Percentiles rank a stretch among this genome's conserved stretches.
Evolutionary conservation across 2,113 vertebrate genomes (phyloP).

Genomic region (Solenodon paradoxus): DNA sequence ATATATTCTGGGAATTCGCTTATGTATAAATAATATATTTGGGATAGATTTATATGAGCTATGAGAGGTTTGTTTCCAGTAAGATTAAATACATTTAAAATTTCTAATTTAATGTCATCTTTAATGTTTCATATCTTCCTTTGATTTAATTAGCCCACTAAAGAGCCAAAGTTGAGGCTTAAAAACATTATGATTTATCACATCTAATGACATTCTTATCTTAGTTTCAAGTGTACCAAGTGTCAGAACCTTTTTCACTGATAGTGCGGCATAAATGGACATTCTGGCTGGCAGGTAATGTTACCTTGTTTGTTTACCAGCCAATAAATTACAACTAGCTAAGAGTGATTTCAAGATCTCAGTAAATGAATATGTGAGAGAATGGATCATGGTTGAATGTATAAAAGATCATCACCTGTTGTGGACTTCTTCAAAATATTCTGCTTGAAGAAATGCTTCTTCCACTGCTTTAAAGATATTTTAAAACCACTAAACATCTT

Average conservation of each 20-base stretch:
- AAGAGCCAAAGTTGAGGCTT: not conserved
- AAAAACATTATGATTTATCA: not conserved
- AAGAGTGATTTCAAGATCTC: not conserved
- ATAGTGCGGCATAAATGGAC: not conserved
- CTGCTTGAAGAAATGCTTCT: constrained; percentile 27
- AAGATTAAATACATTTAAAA: constrained; percentile 19
- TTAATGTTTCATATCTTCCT: not conserved
- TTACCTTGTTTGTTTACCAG: constrained; percentile 1
- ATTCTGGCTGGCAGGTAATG: not conserved
- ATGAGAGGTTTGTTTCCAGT: not conserved
- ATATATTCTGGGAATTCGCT: not conserved
- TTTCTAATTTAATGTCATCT: not conserved
- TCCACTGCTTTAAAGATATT: constrained; percentile 40
- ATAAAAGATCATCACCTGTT: constrained; percentile 31
- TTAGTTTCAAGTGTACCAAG: constrained; percentile 7
- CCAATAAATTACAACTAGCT: not conserved
- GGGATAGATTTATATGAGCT: not conserved
- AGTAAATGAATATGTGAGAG: not conserved
- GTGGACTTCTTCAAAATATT: constrained; percentile 16
- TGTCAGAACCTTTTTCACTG: constrained; percentile 1
- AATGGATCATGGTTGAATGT: not conserved
- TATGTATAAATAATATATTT: not conserved
- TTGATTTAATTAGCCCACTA: not conserved
- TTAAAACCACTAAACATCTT: constrained; percentile 26
- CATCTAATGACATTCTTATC: not conserved